phyloP scores from a whole-genome alignment of 2,113 vertebrate species.

The Coregonus clupeaformis region DNA sequence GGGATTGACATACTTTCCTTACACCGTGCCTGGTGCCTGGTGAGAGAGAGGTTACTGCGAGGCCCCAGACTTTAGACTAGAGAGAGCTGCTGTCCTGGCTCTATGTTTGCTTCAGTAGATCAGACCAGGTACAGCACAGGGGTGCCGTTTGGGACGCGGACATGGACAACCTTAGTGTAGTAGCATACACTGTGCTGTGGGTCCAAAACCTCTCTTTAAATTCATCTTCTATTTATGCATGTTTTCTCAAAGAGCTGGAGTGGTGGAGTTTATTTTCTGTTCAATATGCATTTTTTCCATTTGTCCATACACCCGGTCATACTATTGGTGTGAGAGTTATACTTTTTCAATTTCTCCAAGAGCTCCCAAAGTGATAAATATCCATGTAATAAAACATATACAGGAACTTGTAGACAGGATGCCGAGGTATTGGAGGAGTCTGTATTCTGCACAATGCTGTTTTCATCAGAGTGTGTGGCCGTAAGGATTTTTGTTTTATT shows the following conservation, averaged over 20 bases:
- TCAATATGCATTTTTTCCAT: no score
- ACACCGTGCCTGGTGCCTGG: not conserved
- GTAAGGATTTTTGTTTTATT: not conserved
- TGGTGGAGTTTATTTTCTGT: no score
- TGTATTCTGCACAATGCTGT: not conserved
- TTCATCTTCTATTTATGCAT: not conserved
- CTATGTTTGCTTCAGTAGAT: no score
- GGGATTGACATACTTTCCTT: not conserved
- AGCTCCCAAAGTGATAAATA: not conserved
- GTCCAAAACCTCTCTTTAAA: not conserved
- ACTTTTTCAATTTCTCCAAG: no score
- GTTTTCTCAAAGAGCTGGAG: not conserved
- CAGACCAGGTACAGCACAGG: not conserved
- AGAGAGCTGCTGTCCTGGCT: not conserved
- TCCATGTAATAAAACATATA: not conserved
- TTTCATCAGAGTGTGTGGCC: not conserved
- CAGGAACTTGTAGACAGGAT: not conserved
- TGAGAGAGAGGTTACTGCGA: conserved; percentile 1
- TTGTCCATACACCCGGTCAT: no score
- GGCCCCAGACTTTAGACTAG: not conserved
- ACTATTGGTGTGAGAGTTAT: no score
- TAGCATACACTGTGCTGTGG: not conserved
- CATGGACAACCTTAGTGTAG: not conserved
- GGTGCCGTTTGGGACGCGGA: no score
- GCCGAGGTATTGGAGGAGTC: not conserved